Evolutionary conservation across 2,113 vertebrate species (phyloP).

Genomic region (Uria aalge): DNA sequence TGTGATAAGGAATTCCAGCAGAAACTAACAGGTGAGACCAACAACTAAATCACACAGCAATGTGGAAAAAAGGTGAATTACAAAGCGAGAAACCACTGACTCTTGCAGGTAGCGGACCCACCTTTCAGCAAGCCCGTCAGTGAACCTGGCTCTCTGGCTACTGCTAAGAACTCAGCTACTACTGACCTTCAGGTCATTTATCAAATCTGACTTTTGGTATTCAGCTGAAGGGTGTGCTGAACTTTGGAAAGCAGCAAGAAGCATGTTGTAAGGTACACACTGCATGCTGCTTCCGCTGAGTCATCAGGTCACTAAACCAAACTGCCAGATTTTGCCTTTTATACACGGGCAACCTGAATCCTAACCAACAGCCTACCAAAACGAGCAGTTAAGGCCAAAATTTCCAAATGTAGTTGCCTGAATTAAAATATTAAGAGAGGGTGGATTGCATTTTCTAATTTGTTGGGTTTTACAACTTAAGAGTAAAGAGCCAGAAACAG

Average conservation of each 20-base stretch:
- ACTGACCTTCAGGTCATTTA: not conserved
- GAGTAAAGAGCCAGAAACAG: not conserved
- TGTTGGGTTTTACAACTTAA: not conserved
- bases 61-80: not conserved
- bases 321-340: not conserved
- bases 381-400: not conserved
- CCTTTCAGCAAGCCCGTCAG: not conserved
- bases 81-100: not conserved
- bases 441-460: not conserved
- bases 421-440: not conserved
- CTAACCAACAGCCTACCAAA: not conserved
- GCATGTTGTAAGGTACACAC: not conserved
- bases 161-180: not conserved
- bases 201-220: not conserved
- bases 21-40: not conserved
- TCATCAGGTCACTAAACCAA: not conserved
- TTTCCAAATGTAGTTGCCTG: not conserved
- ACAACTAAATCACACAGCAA: not conserved
- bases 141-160: not conserved
- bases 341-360: not conserved
- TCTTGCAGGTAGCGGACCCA: not conserved
- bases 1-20: not conserved
- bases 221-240: not conserved
- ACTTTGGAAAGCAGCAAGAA: not conserved
- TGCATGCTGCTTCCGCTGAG: not conserved